Evolutionary conservation across 1,140 invertebrate genomes (phyloP).

Genomic region (Drosophila setifemur): DNA sequence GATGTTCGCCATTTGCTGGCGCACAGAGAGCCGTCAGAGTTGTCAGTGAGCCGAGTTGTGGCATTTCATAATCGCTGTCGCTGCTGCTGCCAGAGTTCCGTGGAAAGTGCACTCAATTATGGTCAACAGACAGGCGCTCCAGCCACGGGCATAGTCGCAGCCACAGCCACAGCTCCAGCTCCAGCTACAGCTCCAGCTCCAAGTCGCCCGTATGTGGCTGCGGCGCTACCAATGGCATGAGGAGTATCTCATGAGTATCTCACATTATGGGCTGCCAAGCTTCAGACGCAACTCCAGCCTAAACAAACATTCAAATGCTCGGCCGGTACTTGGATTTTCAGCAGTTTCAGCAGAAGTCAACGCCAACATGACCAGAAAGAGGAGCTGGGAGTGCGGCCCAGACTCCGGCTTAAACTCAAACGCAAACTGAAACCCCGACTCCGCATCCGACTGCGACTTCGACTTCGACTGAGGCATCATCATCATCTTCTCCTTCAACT

Average conservation of each 20-base stretch:
- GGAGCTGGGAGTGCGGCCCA: not conserved
- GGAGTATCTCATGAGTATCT: constrained; percentile 34
- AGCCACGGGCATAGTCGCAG: constrained; percentile 21
- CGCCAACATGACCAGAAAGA: constrained; percentile 54
- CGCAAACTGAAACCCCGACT: not conserved
- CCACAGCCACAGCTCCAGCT: constrained; percentile 14
- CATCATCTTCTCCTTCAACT: constrained; percentile 55
- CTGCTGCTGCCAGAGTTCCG: constrained; percentile 62
- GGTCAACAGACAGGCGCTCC: constrained; percentile 75
- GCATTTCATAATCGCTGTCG: constrained; percentile 71
- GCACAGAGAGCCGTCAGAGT: constrained; percentile 6
- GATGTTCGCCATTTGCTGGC: constrained; percentile 68
- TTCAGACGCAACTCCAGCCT: constrained; percentile 58
- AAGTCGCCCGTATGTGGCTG: constrained; percentile 25
- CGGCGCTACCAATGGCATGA: constrained; percentile 46
- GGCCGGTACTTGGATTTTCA: constrained; percentile 57
- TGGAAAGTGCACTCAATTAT: constrained; percentile 81
- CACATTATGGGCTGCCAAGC: constrained; percentile 43
- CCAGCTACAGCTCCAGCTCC: constrained; percentile 10
- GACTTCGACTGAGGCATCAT: not conserved
- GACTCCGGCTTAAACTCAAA: not conserved
- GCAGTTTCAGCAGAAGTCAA: constrained; percentile 78
- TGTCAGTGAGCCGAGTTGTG: constrained; percentile 16
- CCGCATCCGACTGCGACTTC: not conserved
- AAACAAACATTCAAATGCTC: constrained; percentile 74